Percentiles rank a stretch among this genome's conserved stretches.
phyloP scores from a whole-genome alignment of 2,113 vertebrate species.

The Trematomus loennbergii region DNA sequence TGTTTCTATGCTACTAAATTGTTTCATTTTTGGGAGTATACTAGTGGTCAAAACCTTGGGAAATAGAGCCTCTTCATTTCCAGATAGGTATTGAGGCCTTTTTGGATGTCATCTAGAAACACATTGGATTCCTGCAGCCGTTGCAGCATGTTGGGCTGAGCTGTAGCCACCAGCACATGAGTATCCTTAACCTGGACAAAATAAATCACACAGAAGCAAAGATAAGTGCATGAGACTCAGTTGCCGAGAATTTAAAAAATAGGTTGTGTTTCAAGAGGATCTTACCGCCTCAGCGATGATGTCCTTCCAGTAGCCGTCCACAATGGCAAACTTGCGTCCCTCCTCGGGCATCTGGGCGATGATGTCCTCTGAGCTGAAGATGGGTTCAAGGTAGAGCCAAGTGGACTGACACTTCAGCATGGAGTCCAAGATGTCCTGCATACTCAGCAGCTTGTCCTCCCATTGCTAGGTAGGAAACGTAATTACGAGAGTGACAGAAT shows the following conservation, averaged over 20 bases:
- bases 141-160: conserved; percentile 84
- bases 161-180: conserved; percentile 84
- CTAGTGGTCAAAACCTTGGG: conserved; percentile 84
- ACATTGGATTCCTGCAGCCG: conserved; percentile 89
- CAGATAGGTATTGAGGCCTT: conserved; percentile 90
- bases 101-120: conserved; percentile 92
- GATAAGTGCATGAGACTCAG: neutral
- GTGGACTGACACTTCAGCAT: conserved; percentile 91
- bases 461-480: conserved; percentile 82
- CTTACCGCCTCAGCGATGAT: conserved; percentile 88
- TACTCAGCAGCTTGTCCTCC: conserved; percentile 87
- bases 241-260: neutral
- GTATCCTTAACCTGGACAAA: conserved; percentile 75
- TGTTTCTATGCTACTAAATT: too few relatives aligned
- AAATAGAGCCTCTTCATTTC: conserved; percentile 95
- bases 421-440: conserved; percentile 91
- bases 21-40: too few relatives aligned
- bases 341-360: conserved; percentile 95
- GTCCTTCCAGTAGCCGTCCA: conserved; percentile 90
- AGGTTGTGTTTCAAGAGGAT: neutral
- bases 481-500: neutral
- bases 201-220: neutral
- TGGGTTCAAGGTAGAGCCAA: conserved; percentile 94
- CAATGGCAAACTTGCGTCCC: conserved; percentile 89
- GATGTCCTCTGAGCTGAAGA: conserved; percentile 95